Percentiles rank a stretch among this genome's conserved stretches.
Evolutionary conservation across 2,888 invertebrate species (phyloP).

Genomic region (Diogma glabrata): DNA sequence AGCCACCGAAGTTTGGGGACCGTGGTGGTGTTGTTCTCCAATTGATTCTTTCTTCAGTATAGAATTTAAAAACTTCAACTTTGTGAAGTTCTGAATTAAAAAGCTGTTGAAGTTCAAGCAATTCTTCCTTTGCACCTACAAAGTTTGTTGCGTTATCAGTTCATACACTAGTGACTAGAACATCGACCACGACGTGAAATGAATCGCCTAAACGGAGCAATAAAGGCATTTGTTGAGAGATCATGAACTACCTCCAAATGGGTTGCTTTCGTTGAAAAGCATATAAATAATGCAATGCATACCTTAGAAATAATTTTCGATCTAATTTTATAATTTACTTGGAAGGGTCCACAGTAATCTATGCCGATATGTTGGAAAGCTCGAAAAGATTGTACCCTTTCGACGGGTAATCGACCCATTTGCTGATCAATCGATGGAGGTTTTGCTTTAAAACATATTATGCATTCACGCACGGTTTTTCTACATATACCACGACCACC

Average conservation of each 20-base stretch:
- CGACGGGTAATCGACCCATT: not conserved
- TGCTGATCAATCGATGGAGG: not conserved
- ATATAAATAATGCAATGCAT: not conserved
- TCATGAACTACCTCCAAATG: not conserved
- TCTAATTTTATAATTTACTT: not conserved
- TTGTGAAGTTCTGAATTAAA: not conserved
- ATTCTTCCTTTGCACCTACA: not conserved
- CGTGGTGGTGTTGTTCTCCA: too few species aligned
- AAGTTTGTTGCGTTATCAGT: not conserved
- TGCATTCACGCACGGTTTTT: not conserved
- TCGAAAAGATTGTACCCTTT: not conserved
- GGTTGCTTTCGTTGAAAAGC: not conserved
- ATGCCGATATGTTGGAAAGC: not conserved
- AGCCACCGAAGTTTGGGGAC: too few species aligned
- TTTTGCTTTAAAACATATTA: not conserved
- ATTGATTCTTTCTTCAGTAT: too few species aligned
- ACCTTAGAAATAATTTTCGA: not conserved
- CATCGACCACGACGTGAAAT: not conserved
- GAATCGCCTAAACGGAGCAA: not conserved
- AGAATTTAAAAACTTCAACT: too few species aligned
- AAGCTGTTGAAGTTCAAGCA: not conserved
- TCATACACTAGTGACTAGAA: too few species aligned
- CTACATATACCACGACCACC: not conserved
- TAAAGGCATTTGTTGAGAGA: too few species aligned
- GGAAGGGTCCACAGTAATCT: too few species aligned